These are phyloP conservation scores for Limnephilus lunatus DNA, from an alignment of 2,888 invertebrate species.

Conservation along the genomic window DNA sequence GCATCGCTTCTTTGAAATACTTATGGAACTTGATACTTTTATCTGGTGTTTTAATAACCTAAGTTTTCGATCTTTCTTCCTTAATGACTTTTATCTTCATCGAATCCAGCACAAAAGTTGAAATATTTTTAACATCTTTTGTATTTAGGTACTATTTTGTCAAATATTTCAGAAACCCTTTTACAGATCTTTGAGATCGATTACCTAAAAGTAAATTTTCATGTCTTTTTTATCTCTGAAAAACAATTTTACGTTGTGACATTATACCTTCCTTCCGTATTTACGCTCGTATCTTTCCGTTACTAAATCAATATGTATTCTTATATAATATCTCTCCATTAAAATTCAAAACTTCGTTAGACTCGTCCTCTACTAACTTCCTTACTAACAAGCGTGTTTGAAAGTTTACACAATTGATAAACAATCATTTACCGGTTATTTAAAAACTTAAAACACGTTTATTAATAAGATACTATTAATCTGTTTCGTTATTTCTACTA, in stretches of 20 bases:
- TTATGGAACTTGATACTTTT: constrained; percentile 23
- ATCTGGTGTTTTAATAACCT: constrained; percentile 36
- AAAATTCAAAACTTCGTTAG: background rate
- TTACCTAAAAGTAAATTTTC: background rate
- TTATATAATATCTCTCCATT: background rate
- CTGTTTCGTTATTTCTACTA: background rate
- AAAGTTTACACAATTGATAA: too few species aligned
- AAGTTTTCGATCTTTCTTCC: constrained; percentile 18
- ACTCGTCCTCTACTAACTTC: background rate
- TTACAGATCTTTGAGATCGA: background rate
- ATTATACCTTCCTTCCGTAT: background rate
- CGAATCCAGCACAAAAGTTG: background rate
- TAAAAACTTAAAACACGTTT: too few species aligned
- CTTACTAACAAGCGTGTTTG: too few species aligned
- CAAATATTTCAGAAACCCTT: background rate
- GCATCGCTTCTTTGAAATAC: constrained; percentile 13
- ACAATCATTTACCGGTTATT: too few species aligned
- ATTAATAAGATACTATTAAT: background rate
- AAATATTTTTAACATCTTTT: background rate
- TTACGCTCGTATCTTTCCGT: background rate
- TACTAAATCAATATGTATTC: background rate
- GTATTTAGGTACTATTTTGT: background rate
- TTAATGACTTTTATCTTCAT: constrained; percentile 29
- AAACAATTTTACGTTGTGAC: background rate
- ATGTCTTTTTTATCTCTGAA: background rate